phyloP scores from a whole-genome alignment of 2,113 vertebrate species.

The Pleuronectes platessa region DNA sequence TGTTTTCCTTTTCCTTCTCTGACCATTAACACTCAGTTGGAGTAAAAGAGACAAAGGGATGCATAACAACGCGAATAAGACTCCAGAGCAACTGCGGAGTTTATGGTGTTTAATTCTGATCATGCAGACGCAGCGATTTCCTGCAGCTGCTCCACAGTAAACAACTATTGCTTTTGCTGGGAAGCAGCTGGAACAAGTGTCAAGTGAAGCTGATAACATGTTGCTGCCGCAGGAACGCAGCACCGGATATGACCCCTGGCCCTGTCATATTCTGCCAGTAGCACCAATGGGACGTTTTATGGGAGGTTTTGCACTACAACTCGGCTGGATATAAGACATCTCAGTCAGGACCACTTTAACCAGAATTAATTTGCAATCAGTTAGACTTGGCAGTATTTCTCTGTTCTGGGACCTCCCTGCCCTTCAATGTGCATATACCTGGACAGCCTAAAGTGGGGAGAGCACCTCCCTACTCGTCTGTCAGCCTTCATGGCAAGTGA shows the following conservation, averaged over 20 bases:
- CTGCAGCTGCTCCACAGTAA: constrained; percentile 33
- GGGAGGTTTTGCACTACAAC: not conserved
- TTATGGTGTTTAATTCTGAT: constrained; percentile 24
- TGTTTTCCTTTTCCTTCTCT: not conserved
- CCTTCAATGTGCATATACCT: too few species aligned
- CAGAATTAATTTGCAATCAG: not conserved
- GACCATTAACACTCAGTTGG: not conserved
- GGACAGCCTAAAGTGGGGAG: too few species aligned
- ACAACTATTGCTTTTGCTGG: constrained; percentile 18
- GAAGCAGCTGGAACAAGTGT: constrained; percentile 9
- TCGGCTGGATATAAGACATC: too few species aligned
- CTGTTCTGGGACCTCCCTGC: too few species aligned
- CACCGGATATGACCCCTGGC: not conserved
- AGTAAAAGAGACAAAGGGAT: constrained; percentile 6
- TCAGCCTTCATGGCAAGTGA: too few species aligned
- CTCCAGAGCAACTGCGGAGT: constrained; percentile 3
- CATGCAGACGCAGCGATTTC: constrained; percentile 21
- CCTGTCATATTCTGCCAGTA: not conserved
- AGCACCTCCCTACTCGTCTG: too few species aligned
- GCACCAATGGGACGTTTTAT: not conserved
- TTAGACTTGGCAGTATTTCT: too few species aligned
- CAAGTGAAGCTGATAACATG: not conserved
- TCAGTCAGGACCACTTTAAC: not conserved
- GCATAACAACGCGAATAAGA: constrained; percentile 19
- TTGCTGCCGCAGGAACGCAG: not conserved